A percentile compares a stretch with the other conserved stretches of the same genome.
These are phyloP conservation scores for Antedon mediterranea DNA, from an alignment of 53 echinoderm and acorn worm genomes.

Conservation along the genomic window DNA sequence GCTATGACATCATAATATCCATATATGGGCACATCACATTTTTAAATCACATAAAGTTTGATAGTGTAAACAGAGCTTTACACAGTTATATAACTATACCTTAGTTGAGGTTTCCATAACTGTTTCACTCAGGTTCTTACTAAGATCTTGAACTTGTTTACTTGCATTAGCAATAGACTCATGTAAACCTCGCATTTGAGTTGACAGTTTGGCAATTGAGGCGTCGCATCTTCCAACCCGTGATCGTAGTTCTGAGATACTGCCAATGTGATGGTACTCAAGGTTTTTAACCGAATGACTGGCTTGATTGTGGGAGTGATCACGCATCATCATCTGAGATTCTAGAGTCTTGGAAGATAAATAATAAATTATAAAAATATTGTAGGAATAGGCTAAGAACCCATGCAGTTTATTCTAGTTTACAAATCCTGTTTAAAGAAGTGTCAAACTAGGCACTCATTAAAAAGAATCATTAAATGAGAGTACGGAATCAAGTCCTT, in stretches of 20 bases:
- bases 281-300: conserved; percentile 26
- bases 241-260: conserved; percentile 22
- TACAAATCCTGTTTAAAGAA: too few relatives aligned
- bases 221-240: conserved; percentile 46
- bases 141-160: conserved; percentile 26
- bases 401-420: too few relatives aligned
- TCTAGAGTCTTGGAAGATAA: conserved; percentile 20
- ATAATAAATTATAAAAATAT: not conserved
- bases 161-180: conserved; percentile 23
- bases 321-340: conserved; percentile 18
- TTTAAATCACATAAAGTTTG: too few relatives aligned
- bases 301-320: conserved; percentile 8
- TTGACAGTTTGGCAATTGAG: conserved; percentile 41
- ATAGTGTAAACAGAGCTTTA: not conserved
- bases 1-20: too few relatives aligned
- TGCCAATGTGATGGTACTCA: conserved; percentile 34
- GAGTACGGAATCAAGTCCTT: too few relatives aligned
- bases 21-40: too few relatives aligned
- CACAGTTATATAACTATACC: conserved; percentile 4
- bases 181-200: conserved; percentile 14
- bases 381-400: too few relatives aligned
- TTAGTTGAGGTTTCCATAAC: conserved; percentile 12
- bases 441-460: too few relatives aligned
- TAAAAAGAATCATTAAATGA: too few relatives aligned
- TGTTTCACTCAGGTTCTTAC: not conserved